Percentiles rank a stretch among this genome's conserved stretches.
Evolutionary conservation across 2,113 vertebrate genomes (phyloP).

Genomic region (Sphaerodactylus townsendi): DNA sequence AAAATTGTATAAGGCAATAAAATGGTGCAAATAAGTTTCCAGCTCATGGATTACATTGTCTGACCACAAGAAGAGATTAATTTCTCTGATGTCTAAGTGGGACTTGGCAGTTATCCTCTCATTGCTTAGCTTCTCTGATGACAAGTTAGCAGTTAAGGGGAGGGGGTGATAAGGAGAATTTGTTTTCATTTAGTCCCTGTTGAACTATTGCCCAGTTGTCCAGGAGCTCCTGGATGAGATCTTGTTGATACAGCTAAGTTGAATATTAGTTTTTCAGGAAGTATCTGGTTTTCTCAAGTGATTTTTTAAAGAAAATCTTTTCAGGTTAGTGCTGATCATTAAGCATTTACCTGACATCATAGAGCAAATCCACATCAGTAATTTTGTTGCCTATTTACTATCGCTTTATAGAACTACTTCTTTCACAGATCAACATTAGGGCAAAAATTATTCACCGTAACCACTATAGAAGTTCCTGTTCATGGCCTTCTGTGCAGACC

Average conservation of each 20-base stretch:
- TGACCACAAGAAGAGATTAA: not conserved
- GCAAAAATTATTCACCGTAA: not conserved
- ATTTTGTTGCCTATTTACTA: too few species aligned
- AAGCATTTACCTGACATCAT: not conserved
- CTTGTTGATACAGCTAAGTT: not conserved
- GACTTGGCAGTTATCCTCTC: not conserved
- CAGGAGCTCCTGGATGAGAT: not conserved
- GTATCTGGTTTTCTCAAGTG: not conserved
- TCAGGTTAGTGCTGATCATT: constrained; percentile 10
- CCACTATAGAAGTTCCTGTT: not conserved
- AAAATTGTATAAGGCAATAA: not conserved
- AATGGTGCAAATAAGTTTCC: not conserved
- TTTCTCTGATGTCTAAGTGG: not conserved
- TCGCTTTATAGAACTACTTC: not conserved
- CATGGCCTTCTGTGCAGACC: too few species aligned
- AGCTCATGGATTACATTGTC: not conserved
- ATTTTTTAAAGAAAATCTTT: not conserved
- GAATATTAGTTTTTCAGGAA: not conserved
- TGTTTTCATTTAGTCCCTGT: too few species aligned
- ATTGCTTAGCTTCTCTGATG: not conserved
- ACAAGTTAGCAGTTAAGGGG: not conserved
- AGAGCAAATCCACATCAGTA: not conserved
- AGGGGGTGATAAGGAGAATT: not conserved
- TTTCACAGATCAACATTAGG: not conserved
- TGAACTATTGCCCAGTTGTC: not conserved